Percentiles rank a stretch among this genome's conserved stretches.
Evolutionary conservation across 2,888 invertebrate genomes (phyloP).

Genomic region (Watsonalla binaria): DNA sequence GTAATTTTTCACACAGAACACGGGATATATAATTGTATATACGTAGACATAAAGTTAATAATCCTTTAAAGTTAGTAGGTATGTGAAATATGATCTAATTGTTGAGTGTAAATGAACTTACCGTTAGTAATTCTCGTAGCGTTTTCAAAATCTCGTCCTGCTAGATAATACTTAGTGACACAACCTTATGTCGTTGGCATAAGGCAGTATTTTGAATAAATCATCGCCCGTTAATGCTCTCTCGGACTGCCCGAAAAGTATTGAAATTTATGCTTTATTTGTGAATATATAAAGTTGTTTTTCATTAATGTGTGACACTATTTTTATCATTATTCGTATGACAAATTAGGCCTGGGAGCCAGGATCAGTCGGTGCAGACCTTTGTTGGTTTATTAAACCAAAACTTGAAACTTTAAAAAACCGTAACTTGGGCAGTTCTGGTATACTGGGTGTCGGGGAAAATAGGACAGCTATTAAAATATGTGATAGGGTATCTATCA

Average conservation of each 20-base stretch:
- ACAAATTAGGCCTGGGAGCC: too few relatives aligned
- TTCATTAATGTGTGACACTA: neutral
- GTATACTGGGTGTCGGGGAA: too few relatives aligned
- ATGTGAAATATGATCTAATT: neutral
- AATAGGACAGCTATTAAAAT: too few relatives aligned
- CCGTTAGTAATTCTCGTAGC: conserved; percentile 1
- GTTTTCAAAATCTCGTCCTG: neutral
- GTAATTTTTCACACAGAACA: too few relatives aligned
- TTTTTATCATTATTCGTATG: neutral
- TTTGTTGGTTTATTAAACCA: too few relatives aligned
- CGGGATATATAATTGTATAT: too few relatives aligned
- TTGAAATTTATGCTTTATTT: neutral
- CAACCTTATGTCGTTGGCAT: neutral
- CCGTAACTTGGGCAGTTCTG: too few relatives aligned
- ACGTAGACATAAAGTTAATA: neutral
- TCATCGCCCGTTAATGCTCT: neutral
- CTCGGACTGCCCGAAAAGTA: neutral
- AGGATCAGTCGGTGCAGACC: too few relatives aligned
- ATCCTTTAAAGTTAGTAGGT: neutral
- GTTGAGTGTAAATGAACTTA: neutral
- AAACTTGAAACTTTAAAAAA: too few relatives aligned
- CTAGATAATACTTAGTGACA: neutral
- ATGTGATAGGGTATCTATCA: too few relatives aligned
- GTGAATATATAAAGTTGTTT: neutral
- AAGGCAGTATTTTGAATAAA: neutral